These are phyloP conservation scores for Ferdinandea cuprea DNA, from an alignment of 2,888 invertebrate species.

Conservation along the genomic window DNA sequence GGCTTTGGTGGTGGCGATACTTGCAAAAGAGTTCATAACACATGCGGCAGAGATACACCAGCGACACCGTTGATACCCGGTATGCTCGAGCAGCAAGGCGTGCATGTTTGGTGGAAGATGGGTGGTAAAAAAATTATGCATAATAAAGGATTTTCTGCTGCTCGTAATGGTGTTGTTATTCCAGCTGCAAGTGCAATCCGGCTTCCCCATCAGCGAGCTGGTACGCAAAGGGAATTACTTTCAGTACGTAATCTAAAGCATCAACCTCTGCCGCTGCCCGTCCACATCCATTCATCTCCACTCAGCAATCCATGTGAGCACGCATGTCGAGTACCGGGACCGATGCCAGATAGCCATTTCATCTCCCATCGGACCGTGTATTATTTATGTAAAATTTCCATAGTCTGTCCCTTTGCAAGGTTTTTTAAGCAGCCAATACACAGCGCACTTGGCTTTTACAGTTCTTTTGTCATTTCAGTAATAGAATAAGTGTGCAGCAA, in stretches of 20 bases:
- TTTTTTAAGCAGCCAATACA: slow-evolving; percentile 15
- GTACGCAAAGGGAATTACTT: slow-evolving; percentile 38
- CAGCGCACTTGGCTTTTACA: slow-evolving; percentile 42
- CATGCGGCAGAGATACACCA: slow-evolving; percentile 58
- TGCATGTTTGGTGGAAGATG: background rate
- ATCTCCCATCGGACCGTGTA: slow-evolving; percentile 61
- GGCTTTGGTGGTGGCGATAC: slow-evolving; percentile 44
- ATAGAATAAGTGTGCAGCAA: slow-evolving; percentile 13
- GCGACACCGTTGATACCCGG: slow-evolving; percentile 28
- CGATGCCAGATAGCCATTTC: slow-evolving; percentile 71
- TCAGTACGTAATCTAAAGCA: slow-evolving; percentile 46
- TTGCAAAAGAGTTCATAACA: slow-evolving; percentile 64
- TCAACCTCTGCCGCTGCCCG: slow-evolving; percentile 1
- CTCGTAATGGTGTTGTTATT: slow-evolving; percentile 68
- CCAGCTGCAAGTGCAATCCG: slow-evolving; percentile 64
- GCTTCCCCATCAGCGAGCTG: slow-evolving; percentile 55
- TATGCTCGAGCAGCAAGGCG: slow-evolving; percentile 20
- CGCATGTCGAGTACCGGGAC: slow-evolving; percentile 59
- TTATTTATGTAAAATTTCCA: slow-evolving; percentile 61
- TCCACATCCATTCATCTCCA: slow-evolving; percentile 47
- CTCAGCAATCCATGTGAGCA: slow-evolving; percentile 47
- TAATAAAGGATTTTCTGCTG: slow-evolving; percentile 68
- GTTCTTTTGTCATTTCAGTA: slow-evolving; percentile 28
- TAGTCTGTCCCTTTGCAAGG: slow-evolving; percentile 27
- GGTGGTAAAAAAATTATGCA: slow-evolving; percentile 53